Base-by-base conservation (phyloP, 2,888 invertebrate genomes). In the Spisula subtruncata region DNA sequence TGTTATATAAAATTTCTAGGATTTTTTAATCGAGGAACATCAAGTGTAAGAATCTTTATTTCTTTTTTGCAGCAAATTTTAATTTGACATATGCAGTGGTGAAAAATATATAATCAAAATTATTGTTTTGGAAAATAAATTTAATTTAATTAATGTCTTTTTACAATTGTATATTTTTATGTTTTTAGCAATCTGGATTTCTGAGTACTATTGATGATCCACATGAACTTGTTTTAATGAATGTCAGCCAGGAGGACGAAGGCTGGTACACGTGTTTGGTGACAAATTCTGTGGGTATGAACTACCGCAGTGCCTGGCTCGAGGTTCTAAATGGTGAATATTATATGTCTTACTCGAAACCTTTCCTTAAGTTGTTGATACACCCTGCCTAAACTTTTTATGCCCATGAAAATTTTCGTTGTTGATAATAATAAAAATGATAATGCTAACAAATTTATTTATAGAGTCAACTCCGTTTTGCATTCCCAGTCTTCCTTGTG, bases 191-290 rank as follows among this genome's bases (percentile, higher is more conserved):
- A 93, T 94, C 95, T 0, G 94, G 94, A n/a, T 92, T 94, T 83
- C 91, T 95, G 83, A 93, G 93, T 83, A 94, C 93, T 18, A 96
- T 92, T 29, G 91, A 91, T 54, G 93, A 97, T 95, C 98, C 98
- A 0, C 98, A 99, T 96, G 97, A 98, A 35, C 97, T 99, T 85
- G 97, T 98, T 75, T 97, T 99, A 79, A 97, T 97, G 93, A 99
- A 99, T 96, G 98, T 99, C 0, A 98, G 98, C 0, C 97, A 98
- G 93, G 98, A 98, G 41, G 98, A 99, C 95, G 98, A 98, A 96
- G 99, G 99, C 8, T 99, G 99, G 98, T 99, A 99, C 96, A 98
- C 99, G 0, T 99, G 99, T 96, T 97, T 99, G 0, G 99, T 98
- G 0, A 98, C 98, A 56, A 99, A 99, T 96, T 98, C 98, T 75